phyloP scores from a whole-genome alignment of 2,113 vertebrate species.

The Misgurnus anguillicaudatus region DNA sequence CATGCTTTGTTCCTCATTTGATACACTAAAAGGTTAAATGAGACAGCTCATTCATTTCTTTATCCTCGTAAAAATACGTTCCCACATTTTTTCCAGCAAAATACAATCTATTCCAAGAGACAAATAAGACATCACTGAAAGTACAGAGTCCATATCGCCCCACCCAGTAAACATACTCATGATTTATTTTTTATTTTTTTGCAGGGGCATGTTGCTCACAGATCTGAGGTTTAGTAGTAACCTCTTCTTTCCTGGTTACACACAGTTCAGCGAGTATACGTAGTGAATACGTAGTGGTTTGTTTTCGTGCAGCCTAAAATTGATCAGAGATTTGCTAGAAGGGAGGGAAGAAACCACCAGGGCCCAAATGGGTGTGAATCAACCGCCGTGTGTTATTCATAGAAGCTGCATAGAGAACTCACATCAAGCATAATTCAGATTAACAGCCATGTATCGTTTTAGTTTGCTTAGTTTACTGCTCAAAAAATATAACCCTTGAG shows the following conservation, averaged over 20 bases:
- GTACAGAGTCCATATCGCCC: slow-evolving; percentile 39
- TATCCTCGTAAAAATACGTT: neutral
- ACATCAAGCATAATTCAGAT: neutral
- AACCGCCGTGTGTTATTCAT: slow-evolving; percentile 44
- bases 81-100: slow-evolving; percentile 18
- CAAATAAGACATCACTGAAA: slow-evolving; percentile 17
- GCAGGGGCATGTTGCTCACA: slow-evolving; percentile 18
- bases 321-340: slow-evolving; percentile 30
- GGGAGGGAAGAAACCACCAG: slow-evolving; percentile 45
- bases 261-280: neutral
- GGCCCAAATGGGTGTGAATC: slow-evolving; percentile 41
- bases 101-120: neutral
- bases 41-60: neutral
- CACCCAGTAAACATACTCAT: slow-evolving; percentile 36
- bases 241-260: slow-evolving; percentile 7
- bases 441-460: neutral
- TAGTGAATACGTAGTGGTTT: neutral
- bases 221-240: slow-evolving; percentile 19
- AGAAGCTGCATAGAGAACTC: slow-evolving; percentile 26
- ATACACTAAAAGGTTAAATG: too few relatives aligned
- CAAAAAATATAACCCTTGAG: too few relatives aligned
- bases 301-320: slow-evolving; percentile 8
- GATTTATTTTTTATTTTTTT: neutral
- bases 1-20: neutral
- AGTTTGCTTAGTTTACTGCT: too few relatives aligned